Conservation (phyloP, 1,140 invertebrate genomes). For the Zaprionus lachaisei region DNA sequence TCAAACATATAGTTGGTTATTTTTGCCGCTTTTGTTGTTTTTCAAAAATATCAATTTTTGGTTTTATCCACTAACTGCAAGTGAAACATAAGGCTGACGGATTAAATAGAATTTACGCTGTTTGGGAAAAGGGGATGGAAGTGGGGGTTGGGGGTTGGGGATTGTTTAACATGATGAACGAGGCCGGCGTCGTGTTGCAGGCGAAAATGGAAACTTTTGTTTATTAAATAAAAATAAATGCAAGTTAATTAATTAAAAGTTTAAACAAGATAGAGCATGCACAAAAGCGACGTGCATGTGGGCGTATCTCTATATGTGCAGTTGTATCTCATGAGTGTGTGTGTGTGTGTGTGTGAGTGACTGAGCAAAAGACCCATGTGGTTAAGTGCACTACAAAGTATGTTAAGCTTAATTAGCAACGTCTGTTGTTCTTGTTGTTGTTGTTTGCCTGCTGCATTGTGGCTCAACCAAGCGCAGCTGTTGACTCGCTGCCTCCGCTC, state of each 20-base stretch:
- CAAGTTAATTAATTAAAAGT: constrained; percentile 82
- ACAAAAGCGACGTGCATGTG: constrained; percentile 17
- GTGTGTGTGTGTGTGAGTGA: constrained; percentile 15
- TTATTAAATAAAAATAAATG: constrained; percentile 79
- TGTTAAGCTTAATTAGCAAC: constrained; percentile 65
- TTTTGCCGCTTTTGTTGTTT: not conserved
- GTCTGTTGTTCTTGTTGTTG: constrained; percentile 18
- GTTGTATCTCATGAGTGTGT: not conserved
- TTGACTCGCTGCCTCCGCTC: constrained; percentile 6
- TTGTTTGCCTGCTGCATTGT: constrained; percentile 26
- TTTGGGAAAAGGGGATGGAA: not conserved
- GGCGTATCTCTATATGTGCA: constrained; percentile 5
- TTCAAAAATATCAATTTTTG: not conserved
- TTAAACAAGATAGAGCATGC: constrained; percentile 73
- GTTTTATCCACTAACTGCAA: not conserved
- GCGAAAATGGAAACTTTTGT: constrained; percentile 66
- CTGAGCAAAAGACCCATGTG: constrained; percentile 31
- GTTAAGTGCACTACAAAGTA: constrained; percentile 45
- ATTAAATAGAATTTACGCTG: not conserved
- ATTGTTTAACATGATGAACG: constrained; percentile 3
- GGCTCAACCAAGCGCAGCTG: constrained; percentile 42
- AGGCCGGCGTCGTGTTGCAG: constrained; percentile 1
- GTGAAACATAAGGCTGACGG: not conserved
- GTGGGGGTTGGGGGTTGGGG: not conserved
- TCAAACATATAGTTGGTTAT: not conserved